Conservation (phyloP, 2,113 vertebrate species). For the Spheniscus mendiculus region DNA sequence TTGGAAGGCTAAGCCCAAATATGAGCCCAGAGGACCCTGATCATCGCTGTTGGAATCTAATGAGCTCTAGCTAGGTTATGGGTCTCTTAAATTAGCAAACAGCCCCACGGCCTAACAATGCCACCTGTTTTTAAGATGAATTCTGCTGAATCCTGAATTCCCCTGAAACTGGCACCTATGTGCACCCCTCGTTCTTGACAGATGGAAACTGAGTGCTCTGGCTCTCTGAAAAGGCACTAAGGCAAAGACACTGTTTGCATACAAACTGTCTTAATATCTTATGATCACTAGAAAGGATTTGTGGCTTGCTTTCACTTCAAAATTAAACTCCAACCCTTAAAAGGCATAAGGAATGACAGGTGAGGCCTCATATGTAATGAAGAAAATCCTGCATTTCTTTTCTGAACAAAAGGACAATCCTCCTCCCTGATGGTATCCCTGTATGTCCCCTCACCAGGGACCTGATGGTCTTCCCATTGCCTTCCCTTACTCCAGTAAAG, state of each 20-base stretch:
- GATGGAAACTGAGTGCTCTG: not conserved
- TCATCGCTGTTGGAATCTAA: not conserved
- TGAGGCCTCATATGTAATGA: not conserved
- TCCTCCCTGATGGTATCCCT: not conserved
- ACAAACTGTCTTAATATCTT: not conserved
- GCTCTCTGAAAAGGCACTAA: not conserved
- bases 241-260: not conserved
- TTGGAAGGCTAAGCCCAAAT: constrained; percentile 9
- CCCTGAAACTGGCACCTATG: not conserved
- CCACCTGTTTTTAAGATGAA: not conserved
- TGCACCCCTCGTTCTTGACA: not conserved
- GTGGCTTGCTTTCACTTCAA: not conserved
- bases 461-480: accelerated
- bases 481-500: not conserved
- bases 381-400: not conserved
- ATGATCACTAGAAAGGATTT: not conserved
- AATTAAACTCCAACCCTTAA: not conserved
- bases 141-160: not conserved
- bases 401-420: not conserved
- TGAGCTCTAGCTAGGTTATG: constrained; percentile 1
- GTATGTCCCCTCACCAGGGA: not conserved
- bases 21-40: not conserved
- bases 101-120: not conserved
- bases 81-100: constrained; percentile 6
- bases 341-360: not conserved